Percentiles rank a stretch among this genome's conserved stretches.
Conservation (phyloP, 2,888 invertebrate genomes). For the Orthosia gothica region DNA sequence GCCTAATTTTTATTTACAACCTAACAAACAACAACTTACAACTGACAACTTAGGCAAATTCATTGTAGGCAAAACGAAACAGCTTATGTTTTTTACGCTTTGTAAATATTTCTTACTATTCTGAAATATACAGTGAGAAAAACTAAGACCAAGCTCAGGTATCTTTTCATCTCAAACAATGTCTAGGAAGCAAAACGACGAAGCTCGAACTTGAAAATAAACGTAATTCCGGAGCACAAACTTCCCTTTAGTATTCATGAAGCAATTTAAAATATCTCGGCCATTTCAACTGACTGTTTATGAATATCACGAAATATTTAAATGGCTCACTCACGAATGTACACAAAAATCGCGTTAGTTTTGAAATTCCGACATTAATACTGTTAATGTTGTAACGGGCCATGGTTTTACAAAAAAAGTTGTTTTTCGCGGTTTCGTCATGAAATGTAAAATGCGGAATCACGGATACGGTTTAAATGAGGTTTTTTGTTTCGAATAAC, state of each 20-base stretch:
- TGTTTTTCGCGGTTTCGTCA: conserved; percentile 57
- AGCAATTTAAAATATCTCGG: conserved; percentile 81
- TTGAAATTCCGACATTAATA: conserved; percentile 61
- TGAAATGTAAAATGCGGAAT: conserved; percentile 40
- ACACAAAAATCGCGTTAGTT: conserved; percentile 60
- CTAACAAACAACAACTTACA: too few species aligned
- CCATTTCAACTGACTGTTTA: conserved; percentile 76
- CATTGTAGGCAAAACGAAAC: not conserved
- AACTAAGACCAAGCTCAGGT: conserved; percentile 3
- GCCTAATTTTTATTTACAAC: too few species aligned
- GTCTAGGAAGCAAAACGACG: conserved; percentile 32
- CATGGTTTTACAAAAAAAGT: conserved; percentile 58
- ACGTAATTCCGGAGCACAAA: conserved; percentile 46
- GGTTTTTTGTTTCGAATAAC: conserved; percentile 24
- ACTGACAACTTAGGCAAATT: not conserved
- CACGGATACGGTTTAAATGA: conserved; percentile 23
- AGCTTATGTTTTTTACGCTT: not conserved
- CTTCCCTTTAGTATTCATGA: conserved; percentile 82
- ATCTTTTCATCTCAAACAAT: conserved; percentile 13
- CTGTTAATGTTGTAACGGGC: conserved; percentile 58
- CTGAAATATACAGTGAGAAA: not conserved
- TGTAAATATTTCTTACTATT: not conserved
- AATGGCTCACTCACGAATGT: conserved; percentile 68
- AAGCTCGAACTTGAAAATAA: conserved; percentile 29
- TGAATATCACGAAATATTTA: conserved; percentile 78